Evolutionary conservation across 2,888 invertebrate species (phyloP).

Genomic region (Polymixis lichenea): DNA sequence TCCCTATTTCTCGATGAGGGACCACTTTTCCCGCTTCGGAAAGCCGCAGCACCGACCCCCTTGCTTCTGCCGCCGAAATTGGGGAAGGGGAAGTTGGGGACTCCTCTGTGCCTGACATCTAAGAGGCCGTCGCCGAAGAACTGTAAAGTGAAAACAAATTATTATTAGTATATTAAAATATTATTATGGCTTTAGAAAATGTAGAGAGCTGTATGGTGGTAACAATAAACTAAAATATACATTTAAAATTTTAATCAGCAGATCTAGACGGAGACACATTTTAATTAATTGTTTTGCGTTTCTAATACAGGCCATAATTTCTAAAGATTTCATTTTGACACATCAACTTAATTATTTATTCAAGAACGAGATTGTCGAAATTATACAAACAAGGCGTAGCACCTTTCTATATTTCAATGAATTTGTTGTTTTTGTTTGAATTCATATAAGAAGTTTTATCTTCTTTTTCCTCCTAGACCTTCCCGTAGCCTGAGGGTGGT

Average conservation of each 20-base stretch:
- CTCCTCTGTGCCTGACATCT: conserved; percentile 83
- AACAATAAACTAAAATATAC: not conserved
- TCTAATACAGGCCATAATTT: no score
- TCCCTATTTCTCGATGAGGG: conserved; percentile 71
- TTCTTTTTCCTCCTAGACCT: not conserved
- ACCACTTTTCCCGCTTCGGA: conserved; percentile 74
- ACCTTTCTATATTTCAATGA: not conserved
- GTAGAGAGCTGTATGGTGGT: not conserved
- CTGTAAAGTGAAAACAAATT: conserved; percentile 67
- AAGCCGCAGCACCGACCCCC: conserved; percentile 79
- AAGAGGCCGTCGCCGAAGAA: conserved; percentile 82
- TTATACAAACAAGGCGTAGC: not conserved
- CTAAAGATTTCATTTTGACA: not conserved
- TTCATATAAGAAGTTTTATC: not conserved
- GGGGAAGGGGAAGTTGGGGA: conserved; percentile 84
- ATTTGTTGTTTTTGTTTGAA: not conserved
- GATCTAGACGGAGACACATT: not conserved
- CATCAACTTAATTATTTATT: not conserved
- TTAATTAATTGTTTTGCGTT: no score
- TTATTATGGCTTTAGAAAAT: not conserved
- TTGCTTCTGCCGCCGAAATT: conserved; percentile 77
- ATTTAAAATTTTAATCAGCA: not conserved
- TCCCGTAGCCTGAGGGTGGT: not conserved
- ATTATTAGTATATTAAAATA: not conserved
- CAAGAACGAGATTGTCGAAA: not conserved